Conservation (phyloP, 2,113 vertebrate genomes). For the Myodes glareolus region DNA sequence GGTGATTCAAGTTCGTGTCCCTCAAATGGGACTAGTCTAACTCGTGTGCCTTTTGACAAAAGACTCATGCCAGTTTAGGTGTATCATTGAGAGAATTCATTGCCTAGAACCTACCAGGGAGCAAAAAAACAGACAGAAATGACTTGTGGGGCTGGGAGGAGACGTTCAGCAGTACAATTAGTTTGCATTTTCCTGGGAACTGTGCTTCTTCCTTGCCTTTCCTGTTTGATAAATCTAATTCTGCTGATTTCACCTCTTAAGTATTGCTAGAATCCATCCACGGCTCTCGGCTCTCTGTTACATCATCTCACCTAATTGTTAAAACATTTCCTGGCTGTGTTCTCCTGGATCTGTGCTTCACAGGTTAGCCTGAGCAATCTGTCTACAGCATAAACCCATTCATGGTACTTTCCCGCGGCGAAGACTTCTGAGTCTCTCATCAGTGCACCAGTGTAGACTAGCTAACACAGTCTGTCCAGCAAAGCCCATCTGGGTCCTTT, state of each 20-base stretch:
- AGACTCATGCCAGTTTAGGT: neutral
- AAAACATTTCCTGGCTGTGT: slow-evolving; percentile 53
- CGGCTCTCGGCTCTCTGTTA: slow-evolving; percentile 8
- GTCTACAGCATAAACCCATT: slow-evolving; percentile 32
- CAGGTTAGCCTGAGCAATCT: slow-evolving; percentile 48
- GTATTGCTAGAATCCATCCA: neutral
- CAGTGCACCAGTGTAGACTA: neutral
- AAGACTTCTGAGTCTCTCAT: neutral
- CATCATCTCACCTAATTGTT: slow-evolving; percentile 68
- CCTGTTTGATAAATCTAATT: slow-evolving; percentile 45
- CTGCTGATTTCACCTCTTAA: slow-evolving; percentile 53
- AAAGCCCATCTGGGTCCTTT: neutral
- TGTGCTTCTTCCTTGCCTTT: slow-evolving; percentile 20
- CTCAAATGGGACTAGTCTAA: neutral
- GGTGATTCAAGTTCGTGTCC: neutral
- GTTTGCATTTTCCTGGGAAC: neutral
- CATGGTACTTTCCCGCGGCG: neutral
- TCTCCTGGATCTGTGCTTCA: neutral
- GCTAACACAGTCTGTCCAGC: neutral
- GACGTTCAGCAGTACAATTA: neutral
- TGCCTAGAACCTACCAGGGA: neutral
- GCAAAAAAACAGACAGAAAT: neutral
- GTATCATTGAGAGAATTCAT: neutral
- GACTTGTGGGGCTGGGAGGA: neutral
- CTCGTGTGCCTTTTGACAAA: neutral